Conservation (phyloP, 2,113 vertebrate genomes). For the Oncorhynchus clarkii region DNA sequence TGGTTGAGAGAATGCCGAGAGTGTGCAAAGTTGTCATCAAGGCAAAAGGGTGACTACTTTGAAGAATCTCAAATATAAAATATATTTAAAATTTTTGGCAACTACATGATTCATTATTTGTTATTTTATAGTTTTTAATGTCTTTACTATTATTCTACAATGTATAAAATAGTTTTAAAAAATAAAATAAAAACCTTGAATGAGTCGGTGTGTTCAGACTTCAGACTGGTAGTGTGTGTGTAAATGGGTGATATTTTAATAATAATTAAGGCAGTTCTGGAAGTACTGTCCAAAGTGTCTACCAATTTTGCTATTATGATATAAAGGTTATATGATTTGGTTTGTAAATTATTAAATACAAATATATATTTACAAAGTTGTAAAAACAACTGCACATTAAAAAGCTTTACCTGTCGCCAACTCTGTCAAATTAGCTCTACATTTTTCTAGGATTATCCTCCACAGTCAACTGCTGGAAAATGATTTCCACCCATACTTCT, state of each 20-base stretch:
- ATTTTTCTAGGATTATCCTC: slow-evolving; percentile 51
- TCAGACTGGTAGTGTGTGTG: neutral
- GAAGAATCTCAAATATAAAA: no score
- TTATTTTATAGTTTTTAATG: no score
- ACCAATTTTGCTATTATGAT: slow-evolving; percentile 52
- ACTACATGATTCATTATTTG: no score
- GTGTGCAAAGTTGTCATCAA: no score
- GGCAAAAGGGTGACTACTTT: no score
- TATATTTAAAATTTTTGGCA: no score
- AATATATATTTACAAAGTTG: slow-evolving; percentile 63
- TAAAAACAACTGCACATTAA: slow-evolving; percentile 54
- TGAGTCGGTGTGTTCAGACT: no score
- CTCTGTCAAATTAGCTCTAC: slow-evolving; percentile 13
- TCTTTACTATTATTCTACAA: no score
- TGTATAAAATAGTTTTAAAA: no score
- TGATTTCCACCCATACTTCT: slow-evolving; percentile 46
- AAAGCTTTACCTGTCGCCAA: slow-evolving; percentile 30
- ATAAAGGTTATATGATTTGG: slow-evolving; percentile 50
- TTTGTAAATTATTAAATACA: slow-evolving; percentile 65
- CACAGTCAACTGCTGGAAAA: slow-evolving; percentile 34
- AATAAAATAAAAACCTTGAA: no score
- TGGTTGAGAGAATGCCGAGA: no score
- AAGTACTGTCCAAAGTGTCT: slow-evolving; percentile 60
- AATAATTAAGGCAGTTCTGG: slow-evolving; percentile 46
- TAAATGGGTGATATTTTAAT: slow-evolving; percentile 55